Evolutionary conservation across 2,888 invertebrate species (phyloP).

Genomic region (Leucophenga maculata): DNA sequence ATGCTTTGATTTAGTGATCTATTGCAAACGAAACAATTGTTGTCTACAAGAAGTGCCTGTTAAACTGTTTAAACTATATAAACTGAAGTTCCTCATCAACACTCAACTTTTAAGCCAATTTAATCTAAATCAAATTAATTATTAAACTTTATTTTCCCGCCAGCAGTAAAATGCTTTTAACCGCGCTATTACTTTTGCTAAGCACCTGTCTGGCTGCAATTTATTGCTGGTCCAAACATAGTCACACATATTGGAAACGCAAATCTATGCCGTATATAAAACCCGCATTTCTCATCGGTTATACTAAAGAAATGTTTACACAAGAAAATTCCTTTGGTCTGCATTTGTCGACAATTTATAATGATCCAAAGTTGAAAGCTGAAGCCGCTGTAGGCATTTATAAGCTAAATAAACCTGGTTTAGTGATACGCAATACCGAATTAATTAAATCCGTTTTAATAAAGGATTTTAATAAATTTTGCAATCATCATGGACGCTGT

Average conservation of each 20-base stretch:
- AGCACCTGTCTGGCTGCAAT: conserved; percentile 39
- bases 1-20: neutral
- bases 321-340: conserved; percentile 62
- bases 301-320: conserved; percentile 60
- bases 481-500: conserved; percentile 56
- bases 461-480: conserved; percentile 73
- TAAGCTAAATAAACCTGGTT: conserved; percentile 71
- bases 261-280: conserved; percentile 63
- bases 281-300: conserved; percentile 69
- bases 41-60: no score
- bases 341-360: conserved; percentile 69
- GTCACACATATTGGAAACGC: conserved; percentile 59
- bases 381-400: conserved; percentile 69
- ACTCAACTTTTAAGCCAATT: no score
- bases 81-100: no score
- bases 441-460: conserved; percentile 72
- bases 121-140: no score
- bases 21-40: neutral
- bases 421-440: conserved; percentile 72
- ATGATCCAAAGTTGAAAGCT: conserved; percentile 54
- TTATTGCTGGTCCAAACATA: conserved; percentile 52
- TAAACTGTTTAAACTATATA: no score
- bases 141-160: neutral
- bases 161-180: conserved; percentile 47
- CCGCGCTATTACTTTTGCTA: conserved; percentile 52